These are phyloP conservation scores for Drosophila gaucha DNA, from an alignment of 2,888 invertebrate genomes.

Conservation along the genomic window DNA sequence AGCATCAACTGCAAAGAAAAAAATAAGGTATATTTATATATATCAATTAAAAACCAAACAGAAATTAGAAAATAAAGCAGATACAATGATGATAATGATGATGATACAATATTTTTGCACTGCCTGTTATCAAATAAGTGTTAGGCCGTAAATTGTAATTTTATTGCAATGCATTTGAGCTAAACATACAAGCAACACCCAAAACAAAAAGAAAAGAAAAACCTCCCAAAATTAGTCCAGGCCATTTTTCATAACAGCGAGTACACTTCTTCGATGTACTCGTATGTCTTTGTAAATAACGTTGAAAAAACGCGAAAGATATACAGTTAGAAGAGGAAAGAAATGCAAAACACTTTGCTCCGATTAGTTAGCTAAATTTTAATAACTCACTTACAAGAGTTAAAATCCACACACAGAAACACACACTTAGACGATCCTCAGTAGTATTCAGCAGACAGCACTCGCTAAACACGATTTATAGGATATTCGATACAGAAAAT, in stretches of 20 bases:
- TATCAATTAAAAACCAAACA: constrained; percentile 12
- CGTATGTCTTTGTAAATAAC: constrained; percentile 50
- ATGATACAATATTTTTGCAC: constrained; percentile 70
- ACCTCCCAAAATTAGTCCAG: constrained; percentile 4
- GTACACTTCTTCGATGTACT: constrained; percentile 18
- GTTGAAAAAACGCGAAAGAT: constrained; percentile 13
- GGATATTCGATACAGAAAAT: constrained; percentile 16
- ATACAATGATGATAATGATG: constrained; percentile 24
- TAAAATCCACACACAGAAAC: constrained; percentile 20
- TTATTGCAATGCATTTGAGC: constrained; percentile 48
- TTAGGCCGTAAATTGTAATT: constrained; percentile 67
- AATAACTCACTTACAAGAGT: constrained; percentile 23
- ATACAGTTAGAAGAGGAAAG: constrained; percentile 19
- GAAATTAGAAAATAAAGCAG: constrained; percentile 14
- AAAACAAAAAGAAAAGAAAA: neutral
- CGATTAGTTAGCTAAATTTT: constrained; percentile 59
- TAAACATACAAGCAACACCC: constrained; percentile 18
- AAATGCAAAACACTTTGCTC: constrained; percentile 3
- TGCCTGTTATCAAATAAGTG: constrained; percentile 76
- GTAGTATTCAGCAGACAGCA: constrained; percentile 50
- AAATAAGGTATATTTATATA: constrained; percentile 7
- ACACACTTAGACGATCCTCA: constrained; percentile 39
- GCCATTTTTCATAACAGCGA: constrained; percentile 15
- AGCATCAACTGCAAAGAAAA: constrained; percentile 4
- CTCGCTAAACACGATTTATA: constrained; percentile 24